Conservation (phyloP, 2,888 invertebrate species). For the Diaperis boleti region DNA sequence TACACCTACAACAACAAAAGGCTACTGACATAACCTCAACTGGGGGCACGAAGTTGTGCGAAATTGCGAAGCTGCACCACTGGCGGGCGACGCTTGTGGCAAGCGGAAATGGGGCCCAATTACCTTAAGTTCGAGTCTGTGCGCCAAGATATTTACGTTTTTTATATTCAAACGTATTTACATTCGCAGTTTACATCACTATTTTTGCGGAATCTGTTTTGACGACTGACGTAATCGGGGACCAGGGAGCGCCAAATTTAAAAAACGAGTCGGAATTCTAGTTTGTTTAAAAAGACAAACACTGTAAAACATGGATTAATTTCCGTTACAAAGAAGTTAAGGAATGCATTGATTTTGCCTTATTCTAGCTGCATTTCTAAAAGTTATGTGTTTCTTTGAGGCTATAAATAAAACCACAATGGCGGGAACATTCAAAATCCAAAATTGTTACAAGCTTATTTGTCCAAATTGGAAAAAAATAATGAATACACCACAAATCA, state of each 20-base stretch:
- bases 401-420: no score
- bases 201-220: slow-evolving; percentile 37
- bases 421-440: no score
- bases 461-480: no score
- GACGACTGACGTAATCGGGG: slow-evolving; percentile 18
- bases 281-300: not conserved
- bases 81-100: not conserved
- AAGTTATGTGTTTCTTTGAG: no score
- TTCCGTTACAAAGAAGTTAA: no score
- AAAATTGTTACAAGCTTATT: no score
- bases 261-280: not conserved
- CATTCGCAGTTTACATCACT: slow-evolving; percentile 40
- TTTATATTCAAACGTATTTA: slow-evolving; percentile 45
- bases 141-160: slow-evolving; percentile 5
- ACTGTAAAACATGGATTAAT: not conserved
- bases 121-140: slow-evolving; percentile 8
- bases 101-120: not conserved
- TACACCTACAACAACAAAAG: slow-evolving; percentile 34
- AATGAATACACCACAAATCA: no score
- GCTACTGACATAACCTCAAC: slow-evolving; percentile 42
- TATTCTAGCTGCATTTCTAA: no score
- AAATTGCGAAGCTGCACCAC: not conserved
- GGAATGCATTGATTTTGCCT: no score
- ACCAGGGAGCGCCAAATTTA: slow-evolving; percentile 3
- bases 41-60: not conserved